Base-by-base conservation (phyloP, 2,797 vertebrate genomes). In the Sternotherus odoratus region DNA sequence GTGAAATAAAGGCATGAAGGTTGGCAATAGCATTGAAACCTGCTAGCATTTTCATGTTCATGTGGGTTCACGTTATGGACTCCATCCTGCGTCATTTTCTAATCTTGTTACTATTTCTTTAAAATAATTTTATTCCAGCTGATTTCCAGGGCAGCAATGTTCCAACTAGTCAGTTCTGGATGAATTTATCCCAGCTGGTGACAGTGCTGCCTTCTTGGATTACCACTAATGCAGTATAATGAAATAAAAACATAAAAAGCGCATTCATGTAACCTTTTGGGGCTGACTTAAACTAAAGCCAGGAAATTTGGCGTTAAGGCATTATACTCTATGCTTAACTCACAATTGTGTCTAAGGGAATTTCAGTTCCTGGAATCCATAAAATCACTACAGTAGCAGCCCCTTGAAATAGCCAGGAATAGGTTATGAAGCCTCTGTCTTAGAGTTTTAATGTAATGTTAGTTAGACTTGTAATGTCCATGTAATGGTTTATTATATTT, bases 231-330 rank as follows among this genome's bases (percentile, higher is more conserved):
- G 56, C 86, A 92, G 10, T 39, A 10, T n/a, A 83, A 63, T 39
- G 16, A 91, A 95, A 90, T 78, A 84, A 94, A 92, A 79, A 88
- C 87, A 88, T 36, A 57, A 36, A 57, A 87, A 89, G 89, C 60
- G 49, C 51, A 50, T 60, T 77, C 53, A 79, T 82, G 79, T 78
- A 88, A 24, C 56, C 51, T 90, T 54, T 82, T 16, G 89, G 89
- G 87, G 86, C 84, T 91, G 83, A 23, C 4, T 91, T 24, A 48
- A 95, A 50, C 56, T 63, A 87, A 94, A 94, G 51, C 30, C 87
- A 90, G 86, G 63, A 93, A 92, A 92, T 79, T 8, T 56, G 30
- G 93, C 87, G 86, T 90, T 86, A 66, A 91, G 81, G 63, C 87
- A 89, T 95, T 57, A 26, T 43, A 80, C 36, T 95, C 94, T 5